These are phyloP conservation scores for Argyra leucocephala DNA, from an alignment of 2,888 invertebrate species.

Conservation along the genomic window DNA sequence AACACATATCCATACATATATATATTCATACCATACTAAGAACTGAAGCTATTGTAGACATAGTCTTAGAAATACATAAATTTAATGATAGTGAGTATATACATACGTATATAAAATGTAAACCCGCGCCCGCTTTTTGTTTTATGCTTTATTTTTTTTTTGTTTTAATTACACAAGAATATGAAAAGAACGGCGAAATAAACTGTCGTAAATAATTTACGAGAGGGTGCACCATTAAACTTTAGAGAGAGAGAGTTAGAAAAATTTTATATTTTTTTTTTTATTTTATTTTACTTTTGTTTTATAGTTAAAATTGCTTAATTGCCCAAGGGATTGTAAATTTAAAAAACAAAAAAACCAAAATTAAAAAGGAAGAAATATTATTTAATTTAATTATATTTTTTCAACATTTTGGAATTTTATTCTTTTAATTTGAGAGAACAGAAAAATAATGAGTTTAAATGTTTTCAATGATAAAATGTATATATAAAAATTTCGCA, in stretches of 20 bases:
- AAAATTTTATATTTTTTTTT: not conserved
- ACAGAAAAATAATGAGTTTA: constrained; percentile 2
- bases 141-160: too few relatives aligned
- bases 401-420: constrained; percentile 1
- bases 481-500: not conserved
- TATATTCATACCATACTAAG: too few relatives aligned
- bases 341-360: not conserved
- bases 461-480: not conserved
- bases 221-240: constrained; percentile 6
- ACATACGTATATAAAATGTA: too few relatives aligned
- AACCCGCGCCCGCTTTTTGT: too few relatives aligned
- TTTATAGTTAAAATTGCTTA: constrained; percentile 6
- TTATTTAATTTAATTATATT: constrained; percentile 4
- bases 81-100: too few relatives aligned
- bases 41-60: too few relatives aligned
- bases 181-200: not conserved
- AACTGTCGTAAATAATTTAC: constrained; percentile 6
- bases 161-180: not conserved
- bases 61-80: too few relatives aligned
- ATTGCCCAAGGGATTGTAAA: constrained; percentile 6
- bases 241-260: not conserved
- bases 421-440: not conserved
- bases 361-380: not conserved
- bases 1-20: too few relatives aligned
- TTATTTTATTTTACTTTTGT: not conserved